Percentiles rank a stretch among this genome's conserved stretches.
Evolutionary conservation across 2,888 invertebrate species (phyloP).

Genomic region (Chironomus tentans): DNA sequence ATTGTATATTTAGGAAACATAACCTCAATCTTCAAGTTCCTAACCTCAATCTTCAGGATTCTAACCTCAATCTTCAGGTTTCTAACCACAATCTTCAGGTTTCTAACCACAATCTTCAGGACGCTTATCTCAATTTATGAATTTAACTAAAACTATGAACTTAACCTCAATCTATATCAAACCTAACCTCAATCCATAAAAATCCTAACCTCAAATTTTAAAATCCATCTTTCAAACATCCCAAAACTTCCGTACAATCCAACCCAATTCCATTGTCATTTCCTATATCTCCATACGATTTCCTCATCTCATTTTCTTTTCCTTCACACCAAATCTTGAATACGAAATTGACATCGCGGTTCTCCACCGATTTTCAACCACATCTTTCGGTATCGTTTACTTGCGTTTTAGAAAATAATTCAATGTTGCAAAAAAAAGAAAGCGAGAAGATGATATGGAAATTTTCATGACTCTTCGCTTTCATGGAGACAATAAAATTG

Average conservation of each 20-base stretch:
- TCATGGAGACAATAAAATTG: not conserved
- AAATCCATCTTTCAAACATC: not conserved
- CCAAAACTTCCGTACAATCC: not conserved
- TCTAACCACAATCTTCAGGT: no score
- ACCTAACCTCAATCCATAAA: not conserved
- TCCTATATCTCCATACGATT: no score
- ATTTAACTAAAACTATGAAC: no score
- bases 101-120: no score
- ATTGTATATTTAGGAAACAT: no score
- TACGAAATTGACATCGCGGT: slow-evolving; percentile 20
- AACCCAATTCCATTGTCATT: not conserved
- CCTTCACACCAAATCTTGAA: not conserved
- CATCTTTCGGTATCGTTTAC: slow-evolving; percentile 25
- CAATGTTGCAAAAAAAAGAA: not conserved
- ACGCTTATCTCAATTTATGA: no score
- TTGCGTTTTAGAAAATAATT: slow-evolving; percentile 13
- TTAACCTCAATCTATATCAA: no score
- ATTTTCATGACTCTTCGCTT: not conserved
- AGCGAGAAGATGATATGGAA: not conserved
- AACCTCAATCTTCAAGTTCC: no score
- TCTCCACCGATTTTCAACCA: slow-evolving; percentile 26
- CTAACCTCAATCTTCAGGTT: no score
- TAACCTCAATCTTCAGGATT: no score
- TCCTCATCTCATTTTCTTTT: not conserved
- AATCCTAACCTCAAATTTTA: not conserved